A percentile compares a stretch with the other conserved stretches of the same genome.
These are phyloP conservation scores for Drymonia ruficornis DNA, from an alignment of 2,888 invertebrate species.

Conservation along the genomic window DNA sequence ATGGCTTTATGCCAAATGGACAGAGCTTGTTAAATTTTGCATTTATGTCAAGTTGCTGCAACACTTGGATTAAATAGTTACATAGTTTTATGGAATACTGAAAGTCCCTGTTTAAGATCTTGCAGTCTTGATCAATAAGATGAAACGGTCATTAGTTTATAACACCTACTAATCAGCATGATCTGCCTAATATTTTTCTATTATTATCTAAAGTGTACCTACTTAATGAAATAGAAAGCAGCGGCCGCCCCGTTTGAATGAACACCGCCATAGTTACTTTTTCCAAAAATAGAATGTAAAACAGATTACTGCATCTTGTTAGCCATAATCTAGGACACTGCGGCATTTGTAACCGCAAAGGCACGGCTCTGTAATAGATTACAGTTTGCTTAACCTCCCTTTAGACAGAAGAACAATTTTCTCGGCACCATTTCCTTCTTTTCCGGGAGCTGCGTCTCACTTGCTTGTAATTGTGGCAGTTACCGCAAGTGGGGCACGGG, in stretches of 20 bases:
- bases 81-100: no score
- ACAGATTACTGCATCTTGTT: conserved; percentile 52
- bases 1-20: conserved; percentile 44
- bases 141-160: no score
- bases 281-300: conserved; percentile 41
- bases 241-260: not conserved
- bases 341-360: conserved; percentile 59
- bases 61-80: conserved; percentile 2
- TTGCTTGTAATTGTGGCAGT: conserved; percentile 43
- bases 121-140: no score
- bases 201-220: no score
- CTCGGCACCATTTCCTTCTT: conserved; percentile 39
- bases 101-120: no score
- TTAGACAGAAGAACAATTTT: conserved; percentile 42
- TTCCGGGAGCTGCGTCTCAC: conserved; percentile 40
- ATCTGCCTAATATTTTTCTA: no score
- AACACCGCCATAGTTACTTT: conserved; percentile 25
- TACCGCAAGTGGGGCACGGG: conserved; percentile 38
- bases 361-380: conserved; percentile 55
- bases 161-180: no score
- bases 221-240: not conserved
- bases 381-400: conserved; percentile 65
- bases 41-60: conserved; percentile 10
- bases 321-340: conserved; percentile 60
- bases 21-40: not conserved